Conservation (phyloP, 2,888 invertebrate species). For the Ormyrus rosae region DNA sequence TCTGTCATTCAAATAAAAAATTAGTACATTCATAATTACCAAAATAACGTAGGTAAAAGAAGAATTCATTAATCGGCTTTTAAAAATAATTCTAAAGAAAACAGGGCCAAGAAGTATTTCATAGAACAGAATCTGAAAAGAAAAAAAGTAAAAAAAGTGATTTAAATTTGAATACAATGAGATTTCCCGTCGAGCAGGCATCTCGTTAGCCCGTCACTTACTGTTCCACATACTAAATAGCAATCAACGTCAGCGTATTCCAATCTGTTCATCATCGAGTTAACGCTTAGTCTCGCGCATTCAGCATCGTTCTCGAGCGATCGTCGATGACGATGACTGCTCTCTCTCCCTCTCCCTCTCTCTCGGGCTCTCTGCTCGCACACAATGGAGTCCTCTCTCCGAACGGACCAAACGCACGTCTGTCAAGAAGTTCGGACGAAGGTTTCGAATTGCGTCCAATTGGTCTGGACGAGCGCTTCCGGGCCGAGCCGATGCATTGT, state of each 20-base stretch:
- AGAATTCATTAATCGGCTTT: too few relatives aligned
- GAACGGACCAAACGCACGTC: background rate
- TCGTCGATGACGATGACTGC: background rate
- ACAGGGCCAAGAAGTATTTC: too few relatives aligned
- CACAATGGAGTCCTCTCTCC: background rate
- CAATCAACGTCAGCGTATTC: too few relatives aligned
- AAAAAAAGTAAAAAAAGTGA: background rate
- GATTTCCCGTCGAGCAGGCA: background rate
- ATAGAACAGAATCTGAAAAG: too few relatives aligned
- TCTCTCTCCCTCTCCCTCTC: background rate
- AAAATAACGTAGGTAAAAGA: too few relatives aligned
- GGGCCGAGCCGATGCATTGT: constrained; percentile 16
- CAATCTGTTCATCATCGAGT: background rate
- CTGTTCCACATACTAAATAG: too few relatives aligned
- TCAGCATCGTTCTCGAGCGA: background rate
- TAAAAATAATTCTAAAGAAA: too few relatives aligned
- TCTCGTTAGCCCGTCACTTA: too few relatives aligned
- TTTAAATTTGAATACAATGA: background rate
- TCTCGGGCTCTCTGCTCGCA: background rate
- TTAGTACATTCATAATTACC: too few relatives aligned
- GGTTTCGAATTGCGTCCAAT: constrained; percentile 43
- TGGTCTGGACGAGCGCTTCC: constrained; percentile 15
- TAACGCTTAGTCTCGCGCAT: background rate
- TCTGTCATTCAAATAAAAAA: too few relatives aligned
- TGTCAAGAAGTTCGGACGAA: constrained; percentile 24